phyloP scores from a whole-genome alignment of 1,140 invertebrate species.

The Platorchestia sp. region DNA sequence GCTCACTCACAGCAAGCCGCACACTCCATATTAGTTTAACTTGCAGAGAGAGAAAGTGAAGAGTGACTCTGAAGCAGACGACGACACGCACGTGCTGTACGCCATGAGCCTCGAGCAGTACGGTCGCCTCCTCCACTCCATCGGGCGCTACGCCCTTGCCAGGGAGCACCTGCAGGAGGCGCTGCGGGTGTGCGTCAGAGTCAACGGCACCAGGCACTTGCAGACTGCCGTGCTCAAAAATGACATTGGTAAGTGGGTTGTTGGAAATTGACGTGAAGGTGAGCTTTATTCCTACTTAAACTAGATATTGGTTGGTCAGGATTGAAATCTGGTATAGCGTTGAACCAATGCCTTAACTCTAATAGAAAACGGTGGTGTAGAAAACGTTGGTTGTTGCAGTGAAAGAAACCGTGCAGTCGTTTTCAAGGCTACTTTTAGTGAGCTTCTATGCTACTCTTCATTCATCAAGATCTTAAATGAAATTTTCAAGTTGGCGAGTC shows the following conservation, averaged over 20 bases:
- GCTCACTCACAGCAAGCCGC: too few species aligned
- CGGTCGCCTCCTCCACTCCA: conserved; percentile 79
- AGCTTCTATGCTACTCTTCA: neutral
- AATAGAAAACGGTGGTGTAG: neutral
- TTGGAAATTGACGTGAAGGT: neutral
- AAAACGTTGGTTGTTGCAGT: neutral
- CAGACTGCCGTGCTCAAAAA: conserved; percentile 86
- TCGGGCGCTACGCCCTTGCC: conserved; percentile 69
- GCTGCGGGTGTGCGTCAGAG: conserved; percentile 76
- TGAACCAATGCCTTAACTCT: neutral
- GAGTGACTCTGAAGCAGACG: conserved; percentile 70
- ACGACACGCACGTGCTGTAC: conserved; percentile 77
- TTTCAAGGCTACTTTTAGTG: neutral
- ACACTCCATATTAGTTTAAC: neutral
- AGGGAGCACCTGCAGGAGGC: conserved; percentile 78
- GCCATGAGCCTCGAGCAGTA: conserved; percentile 86
- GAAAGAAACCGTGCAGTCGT: neutral
- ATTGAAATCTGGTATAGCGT: too few species aligned
- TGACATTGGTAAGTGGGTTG: conserved; percentile 75
- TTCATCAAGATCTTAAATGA: neutral
- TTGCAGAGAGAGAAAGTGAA: conserved; percentile 70
- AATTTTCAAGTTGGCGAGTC: neutral
- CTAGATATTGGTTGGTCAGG: neutral
- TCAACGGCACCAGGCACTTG: conserved; percentile 79
- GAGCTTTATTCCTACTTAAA: too few species aligned